These are phyloP conservation scores for Carterocephalus palaemon DNA, from an alignment of 2,888 invertebrate species.

Conservation along the genomic window DNA sequence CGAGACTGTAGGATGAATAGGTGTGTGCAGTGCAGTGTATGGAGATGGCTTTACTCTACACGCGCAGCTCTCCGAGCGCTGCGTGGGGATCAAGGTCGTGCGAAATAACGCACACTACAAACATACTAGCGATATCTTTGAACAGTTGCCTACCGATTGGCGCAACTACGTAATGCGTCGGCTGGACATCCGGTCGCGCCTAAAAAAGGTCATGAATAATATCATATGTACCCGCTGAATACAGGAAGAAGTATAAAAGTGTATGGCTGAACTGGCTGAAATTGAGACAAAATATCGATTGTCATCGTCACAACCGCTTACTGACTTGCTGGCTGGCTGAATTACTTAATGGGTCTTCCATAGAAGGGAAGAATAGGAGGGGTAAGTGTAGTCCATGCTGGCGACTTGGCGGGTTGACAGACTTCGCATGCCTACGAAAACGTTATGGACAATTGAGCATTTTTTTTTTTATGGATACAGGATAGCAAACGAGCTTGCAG, in stretches of 20 bases:
- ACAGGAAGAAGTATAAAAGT: constrained; percentile 5
- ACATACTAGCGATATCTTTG: constrained; percentile 42
- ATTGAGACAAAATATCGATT: too few species aligned
- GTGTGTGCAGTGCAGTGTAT: constrained; percentile 36
- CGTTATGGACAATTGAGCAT: too few species aligned
- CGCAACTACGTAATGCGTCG: constrained; percentile 40
- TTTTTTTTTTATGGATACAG: too few species aligned
- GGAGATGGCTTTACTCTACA: constrained; percentile 57
- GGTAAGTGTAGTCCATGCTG: too few species aligned
- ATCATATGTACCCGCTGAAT: constrained; percentile 19
- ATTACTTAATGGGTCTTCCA: too few species aligned
- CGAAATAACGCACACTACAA: constrained; percentile 47
- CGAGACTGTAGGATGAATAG: too few species aligned
- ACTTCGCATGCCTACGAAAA: too few species aligned
- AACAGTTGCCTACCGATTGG: constrained; percentile 48
- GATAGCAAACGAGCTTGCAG: too few species aligned
- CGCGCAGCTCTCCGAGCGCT: constrained; percentile 59
- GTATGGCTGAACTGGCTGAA: not conserved
- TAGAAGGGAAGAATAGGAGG: too few species aligned
- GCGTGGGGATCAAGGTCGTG: constrained; percentile 75
- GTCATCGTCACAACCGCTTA: too few species aligned
- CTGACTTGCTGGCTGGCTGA: too few species aligned
- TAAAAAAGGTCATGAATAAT: constrained; percentile 38
- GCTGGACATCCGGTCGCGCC: constrained; percentile 57
- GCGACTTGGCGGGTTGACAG: too few species aligned